Evolutionary conservation across 2,113 vertebrate species (phyloP), one percentile per base, ranked within the genome.

Genomic region (Ginglymostoma cirratum): DNA sequence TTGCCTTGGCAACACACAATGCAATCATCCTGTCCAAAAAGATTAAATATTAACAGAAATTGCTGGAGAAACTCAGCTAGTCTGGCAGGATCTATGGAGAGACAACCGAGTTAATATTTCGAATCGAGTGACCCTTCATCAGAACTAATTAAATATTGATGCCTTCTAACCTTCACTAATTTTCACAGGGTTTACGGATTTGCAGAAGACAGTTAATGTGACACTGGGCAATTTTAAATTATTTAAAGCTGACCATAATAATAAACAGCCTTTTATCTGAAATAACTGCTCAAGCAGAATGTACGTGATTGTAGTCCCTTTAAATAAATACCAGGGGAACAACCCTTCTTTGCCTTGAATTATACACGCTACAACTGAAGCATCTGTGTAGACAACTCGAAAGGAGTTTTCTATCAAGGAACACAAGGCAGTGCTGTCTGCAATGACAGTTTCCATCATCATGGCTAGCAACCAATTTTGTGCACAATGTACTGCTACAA

Each of bases 401-500:
- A 15, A 72, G 69, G 66, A 52, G 27, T 72, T 76, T 95, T 95
- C 67, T 95, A 52, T 38, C 38, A 76, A 72, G 34, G 72, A 95
- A 95, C 69, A 95, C 94, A 95, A 45, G 42, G 34, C 94, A 95
- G 94, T 66, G 72, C 45, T 95, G 94, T 95, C 94, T 95, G 45
- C 94, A 76, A 76, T 30, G 45, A 95, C 94, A 95, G 67, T 72
- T 45, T 95, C 94, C 69, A 95, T 72, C 67, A 76, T 95, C 72
- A 95, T 52, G 67, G 69, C 94, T 42, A 72, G 69, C 38, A 72
- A 45, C 94, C 94, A 95, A 45, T 72, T 34, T 95, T 95, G 94
- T 72, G 69, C 94, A 95, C 94, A 95, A 72, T 72, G 94, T 95
- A 52, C 94, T 72, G 94, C 94, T 52, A 52, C 61, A 93, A 93